A percentile compares a stretch with the other conserved stretches of the same genome.
These are phyloP conservation scores for Ostrea edulis DNA, from an alignment of 1,140 invertebrate species.

Conservation along the genomic window DNA sequence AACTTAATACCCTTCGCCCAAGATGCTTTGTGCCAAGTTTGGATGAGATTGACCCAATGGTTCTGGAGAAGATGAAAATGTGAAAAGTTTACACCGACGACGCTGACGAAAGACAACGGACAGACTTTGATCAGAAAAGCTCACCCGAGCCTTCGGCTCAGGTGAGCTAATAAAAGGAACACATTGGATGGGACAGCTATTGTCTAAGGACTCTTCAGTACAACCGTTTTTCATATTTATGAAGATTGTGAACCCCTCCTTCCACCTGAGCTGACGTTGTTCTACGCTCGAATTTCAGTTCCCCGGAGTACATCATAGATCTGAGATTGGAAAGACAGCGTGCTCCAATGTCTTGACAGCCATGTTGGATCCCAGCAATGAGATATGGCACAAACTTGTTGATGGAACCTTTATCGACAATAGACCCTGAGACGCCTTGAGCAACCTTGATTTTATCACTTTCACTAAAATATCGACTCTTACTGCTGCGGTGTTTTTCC, in stretches of 20 bases:
- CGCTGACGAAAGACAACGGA: too few species aligned
- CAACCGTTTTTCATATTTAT: slow-evolving; percentile 84
- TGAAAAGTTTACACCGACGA: too few species aligned
- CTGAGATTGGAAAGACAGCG: slow-evolving; percentile 81
- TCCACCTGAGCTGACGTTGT: slow-evolving; percentile 96
- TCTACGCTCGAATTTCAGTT: slow-evolving; percentile 95
- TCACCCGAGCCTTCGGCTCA: too few species aligned
- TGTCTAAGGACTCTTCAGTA: background rate
- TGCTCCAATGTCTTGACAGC: slow-evolving; percentile 98
- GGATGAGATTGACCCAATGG: too few species aligned
- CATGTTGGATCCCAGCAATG: slow-evolving; percentile 96
- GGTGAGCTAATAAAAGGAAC: slow-evolving; percentile 5
- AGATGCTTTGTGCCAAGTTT: too few species aligned
- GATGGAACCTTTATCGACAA: slow-evolving; percentile 99
- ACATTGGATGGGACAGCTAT: background rate
- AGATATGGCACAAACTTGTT: slow-evolving; percentile 97
- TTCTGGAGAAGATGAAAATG: too few species aligned
- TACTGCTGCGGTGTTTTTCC: slow-evolving; percentile 83
- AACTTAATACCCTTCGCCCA: too few species aligned
- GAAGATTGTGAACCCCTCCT: slow-evolving; percentile 97
- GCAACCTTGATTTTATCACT: slow-evolving; percentile 98
- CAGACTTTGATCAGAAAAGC: too few species aligned
- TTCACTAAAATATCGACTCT: slow-evolving; percentile 84
- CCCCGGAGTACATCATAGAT: slow-evolving; percentile 92
- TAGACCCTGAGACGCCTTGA: slow-evolving; percentile 98